These are phyloP conservation scores for Agapostemon virescens DNA, from an alignment of 2,888 invertebrate genomes.

Conservation along the genomic window DNA sequence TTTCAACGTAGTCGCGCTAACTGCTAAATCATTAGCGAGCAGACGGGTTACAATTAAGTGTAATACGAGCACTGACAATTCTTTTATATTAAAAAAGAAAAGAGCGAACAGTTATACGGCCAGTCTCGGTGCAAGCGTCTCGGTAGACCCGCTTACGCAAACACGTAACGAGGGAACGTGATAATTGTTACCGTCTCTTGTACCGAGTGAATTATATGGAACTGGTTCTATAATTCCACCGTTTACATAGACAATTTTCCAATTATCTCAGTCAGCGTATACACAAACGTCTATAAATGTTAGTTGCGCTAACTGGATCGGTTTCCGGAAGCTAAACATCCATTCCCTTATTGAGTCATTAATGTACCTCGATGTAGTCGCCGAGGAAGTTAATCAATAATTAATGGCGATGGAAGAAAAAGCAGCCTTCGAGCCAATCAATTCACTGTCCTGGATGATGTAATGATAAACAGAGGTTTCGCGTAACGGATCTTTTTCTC, in stretches of 20 bases:
- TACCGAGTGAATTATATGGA: not conserved
- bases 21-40: no score
- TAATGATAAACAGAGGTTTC: constrained; percentile 33
- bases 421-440: constrained; percentile 24
- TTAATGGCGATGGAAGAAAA: constrained; percentile 5
- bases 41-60: no score
- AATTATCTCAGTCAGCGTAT: not conserved
- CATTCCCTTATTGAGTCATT: constrained; percentile 3
- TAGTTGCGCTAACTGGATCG: not conserved
- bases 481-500: not conserved
- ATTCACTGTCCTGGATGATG: constrained; percentile 17
- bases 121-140: not conserved
- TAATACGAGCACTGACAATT: not conserved
- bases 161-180: not conserved
- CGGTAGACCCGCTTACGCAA: not conserved
- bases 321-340: constrained; percentile 1
- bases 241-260: not conserved
- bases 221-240: not conserved
- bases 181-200: constrained; percentile 2
- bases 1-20: no score
- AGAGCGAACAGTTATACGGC: not conserved
- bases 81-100: not conserved
- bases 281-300: not conserved
- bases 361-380: not conserved
- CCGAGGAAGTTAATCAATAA: not conserved